A percentile compares a stretch with the other conserved stretches of the same genome.
These are phyloP conservation scores for Atherix ibis DNA, from an alignment of 2,888 invertebrate genomes.

Conservation along the genomic window DNA sequence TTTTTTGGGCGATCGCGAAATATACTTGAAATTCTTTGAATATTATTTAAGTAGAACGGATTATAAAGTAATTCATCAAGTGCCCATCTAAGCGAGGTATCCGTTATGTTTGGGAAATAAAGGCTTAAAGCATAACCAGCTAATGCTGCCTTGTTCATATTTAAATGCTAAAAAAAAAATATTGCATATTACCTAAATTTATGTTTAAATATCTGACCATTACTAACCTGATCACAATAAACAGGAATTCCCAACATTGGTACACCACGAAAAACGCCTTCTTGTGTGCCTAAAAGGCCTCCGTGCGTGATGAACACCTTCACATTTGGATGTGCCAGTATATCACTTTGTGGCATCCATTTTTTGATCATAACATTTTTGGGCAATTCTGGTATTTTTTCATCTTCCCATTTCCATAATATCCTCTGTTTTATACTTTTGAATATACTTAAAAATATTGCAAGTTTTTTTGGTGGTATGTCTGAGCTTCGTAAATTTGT, in stretches of 20 bases:
- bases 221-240: constrained; percentile 30
- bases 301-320: constrained; percentile 35
- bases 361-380: constrained; percentile 33
- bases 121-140: constrained; percentile 28
- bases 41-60: constrained; percentile 24
- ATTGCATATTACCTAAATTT: neutral
- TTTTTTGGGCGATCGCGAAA: constrained; percentile 28
- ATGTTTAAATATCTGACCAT: neutral
- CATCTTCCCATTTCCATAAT: constrained; percentile 36
- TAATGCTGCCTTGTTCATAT: constrained; percentile 25
- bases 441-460: constrained; percentile 31
- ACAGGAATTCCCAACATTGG: constrained; percentile 34
- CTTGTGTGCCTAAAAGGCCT: constrained; percentile 31
- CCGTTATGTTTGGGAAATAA: constrained; percentile 24
- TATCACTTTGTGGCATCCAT: constrained; percentile 39
- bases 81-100: constrained; percentile 18
- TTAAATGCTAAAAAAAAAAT: constrained; percentile 20
- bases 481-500: constrained; percentile 32
- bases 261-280: constrained; percentile 28
- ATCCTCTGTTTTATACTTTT: constrained; percentile 29
- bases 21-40: constrained; percentile 22
- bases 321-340: constrained; percentile 33
- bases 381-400: constrained; percentile 25
- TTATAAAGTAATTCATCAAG: constrained; percentile 28
- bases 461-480: constrained; percentile 27